phyloP scores from a whole-genome alignment of 2,888 invertebrate species.

The Melanostoma scalare region DNA sequence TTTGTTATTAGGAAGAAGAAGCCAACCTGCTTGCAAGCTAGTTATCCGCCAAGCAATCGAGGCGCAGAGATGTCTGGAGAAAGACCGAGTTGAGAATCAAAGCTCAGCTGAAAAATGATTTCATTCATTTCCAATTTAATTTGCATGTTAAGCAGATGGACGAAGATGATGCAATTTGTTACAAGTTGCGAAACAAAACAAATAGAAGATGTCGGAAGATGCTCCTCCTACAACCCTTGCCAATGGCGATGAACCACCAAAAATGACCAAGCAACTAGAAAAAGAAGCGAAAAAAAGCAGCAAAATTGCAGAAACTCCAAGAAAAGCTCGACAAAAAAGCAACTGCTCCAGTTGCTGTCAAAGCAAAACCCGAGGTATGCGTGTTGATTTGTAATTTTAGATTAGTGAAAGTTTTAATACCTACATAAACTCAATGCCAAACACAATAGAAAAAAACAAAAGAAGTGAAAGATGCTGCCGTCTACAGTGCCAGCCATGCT shows the following conservation, averaged over 20 bases:
- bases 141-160: too few species aligned
- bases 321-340: conserved; percentile 93
- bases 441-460: conserved; percentile 88
- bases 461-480: conserved; percentile 88
- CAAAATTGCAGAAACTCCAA: conserved; percentile 96
- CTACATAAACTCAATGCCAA: too few species aligned
- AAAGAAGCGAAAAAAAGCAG: conserved; percentile 97
- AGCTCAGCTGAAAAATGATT: too few species aligned
- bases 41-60: too few species aligned
- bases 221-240: conserved; percentile 61
- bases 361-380: conserved; percentile 87
- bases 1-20: too few species aligned
- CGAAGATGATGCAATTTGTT: too few species aligned
- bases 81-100: too few species aligned
- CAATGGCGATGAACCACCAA: conserved; percentile 85
- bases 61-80: too few species aligned
- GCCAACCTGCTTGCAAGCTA: too few species aligned
- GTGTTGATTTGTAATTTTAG: conserved; percentile 14
- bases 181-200: too few species aligned
- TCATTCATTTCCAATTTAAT: too few species aligned
- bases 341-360: conserved; percentile 84
- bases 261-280: conserved; percentile 95
- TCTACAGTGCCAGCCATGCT: conserved; percentile 88
- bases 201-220: conserved; percentile 75
- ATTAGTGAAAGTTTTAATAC: conserved; percentile 68